Base-by-base conservation (phyloP, 2,888 invertebrate species). In the Ellobium chinense region DNA sequence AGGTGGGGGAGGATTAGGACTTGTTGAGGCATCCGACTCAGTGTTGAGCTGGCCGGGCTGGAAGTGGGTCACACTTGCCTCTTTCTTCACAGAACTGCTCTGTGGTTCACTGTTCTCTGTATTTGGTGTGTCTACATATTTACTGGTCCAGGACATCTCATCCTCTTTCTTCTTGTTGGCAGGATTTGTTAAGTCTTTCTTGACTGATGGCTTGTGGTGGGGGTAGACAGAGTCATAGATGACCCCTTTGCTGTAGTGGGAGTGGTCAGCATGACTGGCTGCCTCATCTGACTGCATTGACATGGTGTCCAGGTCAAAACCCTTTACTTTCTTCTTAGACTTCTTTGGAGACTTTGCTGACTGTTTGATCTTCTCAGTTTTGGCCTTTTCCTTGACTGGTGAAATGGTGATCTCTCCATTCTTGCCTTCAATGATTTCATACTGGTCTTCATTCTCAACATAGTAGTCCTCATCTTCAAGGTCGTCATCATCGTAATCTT, bases 1-100 rank as follows among this genome's bases (percentile, higher is more conserved):
- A 3, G 84, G 84, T 7, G 85, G 85, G 0, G 89, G 86, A 7
- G 89, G 90, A 79, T 90, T 89, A 18, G 90, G 89, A 62, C 88
- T 87, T 1, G 89, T 90, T 54, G 84, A 83, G 37, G 77, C 78
- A 62, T 84, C 84, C 29, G 83, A 83, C 63, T 84, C 84, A 31
- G 84, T 85, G 77, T 81, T 83, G 54, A 79, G 73, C 56, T 76
- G 78, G 21, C 80, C 81, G 37, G 81, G 82, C 73, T 82, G 73
- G 66, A 68, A 34, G 39, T 73, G 73, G 46, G 73, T 72, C 34
- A 78, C 60, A 39, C 62, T 66, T 1, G 60, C 31, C 24, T 63
- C 70, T 58, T 81, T 77, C 76, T 80, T 80, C 2, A 31, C 58
- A 9, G 73, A 29, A 4, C 29, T 9, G 21, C 9, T 46, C 29